A percentile compares a stretch with the other conserved stretches of the same genome.
phyloP scores from a whole-genome alignment of 2,797 vertebrate species.

The Ispidina picta region DNA sequence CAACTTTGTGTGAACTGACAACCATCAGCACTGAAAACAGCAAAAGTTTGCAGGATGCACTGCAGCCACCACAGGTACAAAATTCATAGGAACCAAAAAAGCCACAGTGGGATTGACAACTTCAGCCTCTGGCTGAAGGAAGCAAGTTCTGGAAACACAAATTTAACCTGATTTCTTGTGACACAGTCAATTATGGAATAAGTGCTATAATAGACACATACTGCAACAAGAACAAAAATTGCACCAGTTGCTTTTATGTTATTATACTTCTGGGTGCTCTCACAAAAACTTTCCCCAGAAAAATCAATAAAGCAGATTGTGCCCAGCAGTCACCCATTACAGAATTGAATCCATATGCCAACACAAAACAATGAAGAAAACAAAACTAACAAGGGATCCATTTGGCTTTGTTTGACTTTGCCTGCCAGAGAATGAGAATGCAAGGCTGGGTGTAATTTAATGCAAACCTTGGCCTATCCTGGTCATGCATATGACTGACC shows the following conservation, averaged over 20 bases:
- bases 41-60: neutral
- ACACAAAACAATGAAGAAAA: constrained; percentile 82
- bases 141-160: constrained; percentile 36
- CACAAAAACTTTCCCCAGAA: constrained; percentile 71
- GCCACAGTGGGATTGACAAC: neutral
- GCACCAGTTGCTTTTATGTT: constrained; percentile 66
- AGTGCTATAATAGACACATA: neutral
- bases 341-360: constrained; percentile 88
- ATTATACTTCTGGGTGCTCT: constrained; percentile 64
- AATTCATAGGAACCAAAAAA: neutral
- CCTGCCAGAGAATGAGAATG: constrained; percentile 78
- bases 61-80: neutral
- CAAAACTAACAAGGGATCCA: constrained; percentile 82
- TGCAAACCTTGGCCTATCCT: constrained; percentile 87
- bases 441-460: constrained; percentile 87
- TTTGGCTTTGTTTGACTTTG: constrained; percentile 86
- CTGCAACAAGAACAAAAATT: constrained; percentile 35
- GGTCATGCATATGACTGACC: constrained; percentile 84
- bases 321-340: constrained; percentile 83
- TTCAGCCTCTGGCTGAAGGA: neutral
- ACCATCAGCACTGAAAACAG: neutral
- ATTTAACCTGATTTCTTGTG: constrained; percentile 55
- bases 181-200: constrained; percentile 47
- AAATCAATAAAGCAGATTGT: constrained; percentile 82
- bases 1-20: neutral